Percentiles rank a stretch among this genome's conserved stretches.
These are phyloP conservation scores for Gavialis gangeticus DNA, from an alignment of 2,113 vertebrate genomes.

Conservation along the genomic window DNA sequence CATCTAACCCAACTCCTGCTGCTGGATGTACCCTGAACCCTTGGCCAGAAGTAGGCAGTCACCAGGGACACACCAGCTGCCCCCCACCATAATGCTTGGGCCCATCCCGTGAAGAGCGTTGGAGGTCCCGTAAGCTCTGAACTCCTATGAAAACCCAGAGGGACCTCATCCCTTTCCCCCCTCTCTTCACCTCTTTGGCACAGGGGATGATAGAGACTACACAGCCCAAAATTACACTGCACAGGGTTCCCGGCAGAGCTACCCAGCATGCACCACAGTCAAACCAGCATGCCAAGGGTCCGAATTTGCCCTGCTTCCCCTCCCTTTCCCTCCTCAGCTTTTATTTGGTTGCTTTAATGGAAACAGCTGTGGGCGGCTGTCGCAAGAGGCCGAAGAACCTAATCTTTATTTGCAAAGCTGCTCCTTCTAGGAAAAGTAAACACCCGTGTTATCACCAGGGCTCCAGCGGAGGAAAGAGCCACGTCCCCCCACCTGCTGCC, in stretches of 20 bases:
- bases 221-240: background rate
- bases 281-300: background rate
- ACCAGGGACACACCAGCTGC: background rate
- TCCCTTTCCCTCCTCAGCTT: slow-evolving; percentile 1
- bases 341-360: background rate
- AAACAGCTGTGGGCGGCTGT: background rate
- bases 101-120: background rate
- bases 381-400: slow-evolving; percentile 26
- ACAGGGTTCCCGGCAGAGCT: background rate
- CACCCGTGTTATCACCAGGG: slow-evolving; percentile 43
- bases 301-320: background rate
- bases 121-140: background rate
- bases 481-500: slow-evolving; percentile 37
- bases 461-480: slow-evolving; percentile 35
- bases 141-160: background rate
- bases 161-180: background rate
- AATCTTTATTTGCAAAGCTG: slow-evolving; percentile 66
- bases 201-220: no score
- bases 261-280: background rate
- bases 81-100: background rate
- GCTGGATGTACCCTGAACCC: background rate
- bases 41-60: background rate
- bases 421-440: slow-evolving; percentile 59
- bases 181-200: background rate
- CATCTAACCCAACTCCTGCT: no score